A percentile compares a stretch with the other conserved stretches of the same genome.
Evolutionary conservation across 2,113 vertebrate species (phyloP).

Genomic region (Telmatochromis brachygnathus): DNA sequence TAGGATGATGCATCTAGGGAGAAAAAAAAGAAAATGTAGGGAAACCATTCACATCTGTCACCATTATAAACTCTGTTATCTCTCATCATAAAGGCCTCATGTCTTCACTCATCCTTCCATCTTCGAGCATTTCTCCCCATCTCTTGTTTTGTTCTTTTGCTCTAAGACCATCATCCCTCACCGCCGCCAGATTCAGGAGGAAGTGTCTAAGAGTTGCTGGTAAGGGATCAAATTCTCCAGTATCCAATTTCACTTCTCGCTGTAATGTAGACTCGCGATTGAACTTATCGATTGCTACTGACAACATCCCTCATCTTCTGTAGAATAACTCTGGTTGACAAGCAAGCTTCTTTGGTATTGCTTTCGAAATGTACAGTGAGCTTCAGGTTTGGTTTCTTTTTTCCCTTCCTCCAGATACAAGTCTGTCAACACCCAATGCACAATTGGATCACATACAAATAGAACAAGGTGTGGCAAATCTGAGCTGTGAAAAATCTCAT

Average conservation of each 20-base stretch:
- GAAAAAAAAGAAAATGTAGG: slow-evolving; percentile 35
- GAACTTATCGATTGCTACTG: slow-evolving; percentile 21
- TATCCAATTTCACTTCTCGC: slow-evolving; percentile 25
- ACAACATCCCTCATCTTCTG: slow-evolving; percentile 5
- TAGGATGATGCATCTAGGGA: slow-evolving; percentile 94
- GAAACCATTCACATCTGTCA: neutral
- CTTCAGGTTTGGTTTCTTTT: neutral
- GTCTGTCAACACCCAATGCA: neutral
- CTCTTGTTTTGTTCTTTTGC: neutral
- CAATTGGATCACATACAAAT: neutral
- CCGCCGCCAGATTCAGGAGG: neutral
- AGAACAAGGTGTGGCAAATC: neutral
- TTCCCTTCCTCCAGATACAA: neutral
- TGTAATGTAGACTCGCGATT: neutral
- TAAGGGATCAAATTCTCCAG: slow-evolving; percentile 30
- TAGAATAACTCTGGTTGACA: neutral
- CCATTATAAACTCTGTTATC: neutral
- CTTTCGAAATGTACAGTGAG: neutral
- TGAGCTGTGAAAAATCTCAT: neutral
- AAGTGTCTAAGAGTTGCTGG: slow-evolving; percentile 14
- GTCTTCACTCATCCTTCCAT: neutral
- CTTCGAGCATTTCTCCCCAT: neutral
- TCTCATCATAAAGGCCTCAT: neutral
- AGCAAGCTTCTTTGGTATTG: neutral
- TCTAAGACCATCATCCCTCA: slow-evolving; percentile 5